Evolutionary conservation across 1,140 invertebrate genomes (phyloP), one percentile per base, ranked within the genome.

Genomic region (Coenobita brevimanus): DNA sequence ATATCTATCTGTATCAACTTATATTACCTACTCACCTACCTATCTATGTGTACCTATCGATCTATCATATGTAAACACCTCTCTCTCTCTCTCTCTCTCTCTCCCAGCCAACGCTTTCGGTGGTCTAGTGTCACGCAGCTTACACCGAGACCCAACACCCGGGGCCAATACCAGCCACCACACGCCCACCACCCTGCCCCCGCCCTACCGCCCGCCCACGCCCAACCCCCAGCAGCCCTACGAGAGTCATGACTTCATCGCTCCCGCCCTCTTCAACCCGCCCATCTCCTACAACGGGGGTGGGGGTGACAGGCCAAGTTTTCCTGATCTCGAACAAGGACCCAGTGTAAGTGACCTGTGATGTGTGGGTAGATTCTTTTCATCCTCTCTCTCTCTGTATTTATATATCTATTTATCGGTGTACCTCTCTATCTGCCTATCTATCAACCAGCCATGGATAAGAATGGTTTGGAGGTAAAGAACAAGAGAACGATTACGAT

Each of bases 251-350:
- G 79, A 82, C 0, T 67, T 43, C 36, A 67, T 82, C 17, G 60
- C 79, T n/a, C 79, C 79, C 15, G 64, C 21, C 30, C 79, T 82
- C 13, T 82, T 43, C 79, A 82, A 82, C 62, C 79, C 79, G 8
- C 36, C 60, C 21, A 17, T 43, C 36, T 24, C 24, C 73, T n/a
- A 6, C 38, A n/a, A 8, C 13, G n/a, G 46, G 13, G 8, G 27
- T 17, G 41, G 33, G 21, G 69, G 38, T 21, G 73, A 17, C 8
- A 33, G 21, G 13, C 73, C 13, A 30, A 24, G 43, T 38, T 24
- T 43, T 21, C 33, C 36, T 38, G 41, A 43, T 15, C 2, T 24
- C 36, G 2, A n/a, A 24, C 2, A 41, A 8, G 69, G 33, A 38
- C 21, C 24, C 33, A 76, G 33, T 46, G 30, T 50, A 17, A 50